Conservation (phyloP, 2,797 vertebrate genomes). For the Enteromius argenteus region DNA sequence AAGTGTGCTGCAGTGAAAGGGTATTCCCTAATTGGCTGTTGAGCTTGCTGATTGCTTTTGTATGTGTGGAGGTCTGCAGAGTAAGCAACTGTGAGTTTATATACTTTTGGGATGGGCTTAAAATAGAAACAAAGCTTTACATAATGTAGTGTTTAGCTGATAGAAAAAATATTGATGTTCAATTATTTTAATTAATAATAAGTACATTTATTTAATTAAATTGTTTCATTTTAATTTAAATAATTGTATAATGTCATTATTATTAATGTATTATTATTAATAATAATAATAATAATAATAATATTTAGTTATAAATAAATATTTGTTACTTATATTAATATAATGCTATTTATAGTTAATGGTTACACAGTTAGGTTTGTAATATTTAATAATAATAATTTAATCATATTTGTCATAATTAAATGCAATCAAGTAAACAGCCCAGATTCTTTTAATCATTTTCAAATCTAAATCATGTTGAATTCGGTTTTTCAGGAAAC, state of each 20-base stretch:
- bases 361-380: background rate
- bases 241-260: background rate
- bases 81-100: slow-evolving; percentile 2
- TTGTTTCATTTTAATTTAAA: too few relatives aligned
- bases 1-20: slow-evolving; percentile 57
- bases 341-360: background rate
- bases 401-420: background rate
- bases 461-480: background rate
- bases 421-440: background rate
- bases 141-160: background rate
- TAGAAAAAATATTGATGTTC: background rate
- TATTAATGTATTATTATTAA: background rate
- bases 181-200: background rate
- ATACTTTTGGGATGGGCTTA: slow-evolving; percentile 7
- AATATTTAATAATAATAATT: background rate
- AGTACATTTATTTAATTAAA: background rate
- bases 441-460: background rate
- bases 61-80: slow-evolving; percentile 56
- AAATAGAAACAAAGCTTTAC: slow-evolving; percentile 9
- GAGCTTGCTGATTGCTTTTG: slow-evolving; percentile 65
- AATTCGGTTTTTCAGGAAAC: slow-evolving; percentile 83
- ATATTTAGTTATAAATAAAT: background rate
- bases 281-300: background rate
- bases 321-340: background rate
- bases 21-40: slow-evolving; percentile 70